Evolutionary conservation across 2,797 vertebrate species (phyloP).

Genomic region (Delichon dasypus): DNA sequence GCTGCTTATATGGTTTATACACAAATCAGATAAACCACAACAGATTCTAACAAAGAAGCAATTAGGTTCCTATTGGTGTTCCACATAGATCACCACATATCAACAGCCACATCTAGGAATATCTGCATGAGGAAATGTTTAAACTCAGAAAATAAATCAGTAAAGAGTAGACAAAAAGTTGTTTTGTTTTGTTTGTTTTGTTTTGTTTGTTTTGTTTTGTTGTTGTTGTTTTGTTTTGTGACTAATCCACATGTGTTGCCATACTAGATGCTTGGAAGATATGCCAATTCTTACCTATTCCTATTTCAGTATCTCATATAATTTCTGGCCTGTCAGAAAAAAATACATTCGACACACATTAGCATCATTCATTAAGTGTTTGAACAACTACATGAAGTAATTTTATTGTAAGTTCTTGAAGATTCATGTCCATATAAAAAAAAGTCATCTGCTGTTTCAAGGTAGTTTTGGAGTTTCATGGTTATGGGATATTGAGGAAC

Average conservation of each 20-base stretch:
- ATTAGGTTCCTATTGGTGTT: background rate
- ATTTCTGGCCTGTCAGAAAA: background rate
- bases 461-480: background rate
- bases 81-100: background rate
- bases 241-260: background rate
- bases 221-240: no score
- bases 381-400: background rate
- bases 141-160: background rate
- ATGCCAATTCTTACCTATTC: background rate
- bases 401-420: background rate
- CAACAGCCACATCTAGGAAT: background rate
- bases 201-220: background rate
- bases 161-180: background rate
- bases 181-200: background rate
- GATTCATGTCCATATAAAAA: background rate
- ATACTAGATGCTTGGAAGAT: background rate
- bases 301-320: background rate
- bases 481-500: background rate
- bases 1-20: background rate
- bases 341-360: background rate
- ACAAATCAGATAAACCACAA: slow-evolving; percentile 3
- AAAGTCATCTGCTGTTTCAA: background rate
- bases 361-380: background rate
- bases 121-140: background rate
- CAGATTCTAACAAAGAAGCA: background rate